Conservation (phyloP, 2,888 invertebrate genomes). For the Pseudoips prasinana region DNA sequence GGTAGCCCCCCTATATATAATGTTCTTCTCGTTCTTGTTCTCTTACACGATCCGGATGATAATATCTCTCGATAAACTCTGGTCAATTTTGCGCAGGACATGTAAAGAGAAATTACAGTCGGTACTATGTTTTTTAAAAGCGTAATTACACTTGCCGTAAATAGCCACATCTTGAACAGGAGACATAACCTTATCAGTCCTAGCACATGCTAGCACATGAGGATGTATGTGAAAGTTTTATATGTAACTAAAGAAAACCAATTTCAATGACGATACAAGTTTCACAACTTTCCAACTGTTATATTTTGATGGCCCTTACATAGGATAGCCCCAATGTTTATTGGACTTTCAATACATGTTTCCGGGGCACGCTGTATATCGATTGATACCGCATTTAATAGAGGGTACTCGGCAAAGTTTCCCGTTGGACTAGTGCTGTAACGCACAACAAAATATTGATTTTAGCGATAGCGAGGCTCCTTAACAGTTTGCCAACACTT, state of each 20-base stretch:
- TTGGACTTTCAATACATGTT: slow-evolving; percentile 12
- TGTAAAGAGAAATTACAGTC: no score
- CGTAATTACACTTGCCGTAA: no score
- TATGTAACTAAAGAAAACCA: slow-evolving; percentile 24
- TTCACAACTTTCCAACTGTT: slow-evolving; percentile 20
- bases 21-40: no score
- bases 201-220: no score
- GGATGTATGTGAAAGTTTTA: no score
- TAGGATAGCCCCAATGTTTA: slow-evolving; percentile 1
- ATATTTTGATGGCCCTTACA: slow-evolving; percentile 21
- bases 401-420: slow-evolving; percentile 19
- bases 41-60: no score
- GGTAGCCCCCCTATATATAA: no score
- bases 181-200: no score
- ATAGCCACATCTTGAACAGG: no score
- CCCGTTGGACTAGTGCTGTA: slow-evolving; percentile 8
- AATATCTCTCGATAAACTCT: no score
- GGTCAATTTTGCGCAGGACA: no score
- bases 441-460: slow-evolving; percentile 30
- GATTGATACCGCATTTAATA: slow-evolving; percentile 14
- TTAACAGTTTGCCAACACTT: slow-evolving; percentile 17
- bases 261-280: slow-evolving; percentile 26
- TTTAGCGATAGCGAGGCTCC: slow-evolving; percentile 23
- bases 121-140: no score
- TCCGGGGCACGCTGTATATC: slow-evolving; percentile 5